phyloP scores from a whole-genome alignment of 2,797 vertebrate species.

The Pantherophis alleghaniensis region DNA sequence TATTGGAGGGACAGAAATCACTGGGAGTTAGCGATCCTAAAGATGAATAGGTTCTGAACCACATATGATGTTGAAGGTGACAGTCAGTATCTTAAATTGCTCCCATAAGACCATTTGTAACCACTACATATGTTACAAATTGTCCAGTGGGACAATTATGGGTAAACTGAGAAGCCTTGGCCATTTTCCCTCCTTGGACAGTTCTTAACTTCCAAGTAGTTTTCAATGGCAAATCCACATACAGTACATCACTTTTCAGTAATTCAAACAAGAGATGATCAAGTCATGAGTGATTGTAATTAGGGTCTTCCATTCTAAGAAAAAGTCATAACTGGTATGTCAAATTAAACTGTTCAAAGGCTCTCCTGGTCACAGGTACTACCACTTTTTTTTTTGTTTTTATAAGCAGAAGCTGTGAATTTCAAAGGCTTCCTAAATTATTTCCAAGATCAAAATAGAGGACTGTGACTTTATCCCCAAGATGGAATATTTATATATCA shows the following conservation, averaged over 20 bases:
- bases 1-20: background rate
- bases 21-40: background rate
- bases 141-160: background rate
- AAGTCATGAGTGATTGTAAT: background rate
- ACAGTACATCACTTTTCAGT: background rate
- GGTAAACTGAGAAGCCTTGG: background rate
- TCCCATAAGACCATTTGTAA: background rate
- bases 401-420: background rate
- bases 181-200: background rate
- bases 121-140: background rate
- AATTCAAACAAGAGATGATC: background rate
- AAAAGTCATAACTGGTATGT: background rate
- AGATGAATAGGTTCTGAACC: background rate
- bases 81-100: background rate
- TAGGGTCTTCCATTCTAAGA: background rate
- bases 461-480: background rate
- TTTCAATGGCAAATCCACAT: background rate
- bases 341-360: background rate
- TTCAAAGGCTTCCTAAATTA: background rate
- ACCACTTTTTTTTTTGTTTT: background rate
- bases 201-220: background rate
- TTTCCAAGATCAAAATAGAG: background rate
- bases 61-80: background rate
- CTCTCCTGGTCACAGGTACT: background rate
- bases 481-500: background rate